These are phyloP conservation scores for Scolanthus callimorphus DNA, from an alignment of 92 coral and sea anemone genomes.

Conservation along the genomic window DNA sequence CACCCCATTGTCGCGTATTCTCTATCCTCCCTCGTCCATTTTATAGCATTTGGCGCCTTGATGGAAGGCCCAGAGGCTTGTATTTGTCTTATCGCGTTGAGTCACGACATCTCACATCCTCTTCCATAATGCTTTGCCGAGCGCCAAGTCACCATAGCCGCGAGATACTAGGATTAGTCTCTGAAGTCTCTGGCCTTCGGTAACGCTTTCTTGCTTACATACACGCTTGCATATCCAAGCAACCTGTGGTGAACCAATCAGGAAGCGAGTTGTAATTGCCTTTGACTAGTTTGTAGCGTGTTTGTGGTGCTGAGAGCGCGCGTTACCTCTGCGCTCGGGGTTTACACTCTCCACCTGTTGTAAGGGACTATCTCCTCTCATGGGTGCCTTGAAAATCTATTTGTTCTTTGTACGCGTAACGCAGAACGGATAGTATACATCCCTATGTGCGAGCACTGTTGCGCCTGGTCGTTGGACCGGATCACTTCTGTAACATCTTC, in stretches of 20 bases:
- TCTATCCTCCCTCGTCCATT: background rate
- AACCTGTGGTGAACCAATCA: slow-evolving; percentile 26
- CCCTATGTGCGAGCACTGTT: too few relatives aligned
- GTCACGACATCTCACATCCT: too few relatives aligned
- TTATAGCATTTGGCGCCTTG: too few relatives aligned
- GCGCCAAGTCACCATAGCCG: too few relatives aligned
- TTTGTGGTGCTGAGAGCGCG: slow-evolving; percentile 2
- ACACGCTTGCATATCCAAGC: slow-evolving; percentile 30
- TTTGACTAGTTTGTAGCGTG: slow-evolving; percentile 28
- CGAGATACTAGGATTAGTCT: too few relatives aligned
- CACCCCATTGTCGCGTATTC: background rate
- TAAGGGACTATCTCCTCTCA: background rate
- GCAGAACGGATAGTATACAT: background rate
- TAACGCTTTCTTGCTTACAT: too few relatives aligned
- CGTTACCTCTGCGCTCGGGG: background rate
- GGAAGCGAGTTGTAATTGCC: slow-evolving; percentile 11
- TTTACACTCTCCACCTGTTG: slow-evolving; percentile 5
- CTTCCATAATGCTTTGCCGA: too few relatives aligned
- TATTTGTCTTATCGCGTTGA: too few relatives aligned
- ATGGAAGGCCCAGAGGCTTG: too few relatives aligned
- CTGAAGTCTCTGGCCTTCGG: too few relatives aligned
- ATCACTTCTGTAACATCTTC: slow-evolving; percentile 48
- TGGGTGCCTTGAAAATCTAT: background rate
- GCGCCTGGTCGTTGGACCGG: slow-evolving; percentile 44
- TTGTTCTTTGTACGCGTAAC: background rate